Percentiles rank a stretch among this genome's conserved stretches.
These are phyloP conservation scores for Apomyelois bistriatella DNA, from an alignment of 2,888 invertebrate species.

Conservation along the genomic window DNA sequence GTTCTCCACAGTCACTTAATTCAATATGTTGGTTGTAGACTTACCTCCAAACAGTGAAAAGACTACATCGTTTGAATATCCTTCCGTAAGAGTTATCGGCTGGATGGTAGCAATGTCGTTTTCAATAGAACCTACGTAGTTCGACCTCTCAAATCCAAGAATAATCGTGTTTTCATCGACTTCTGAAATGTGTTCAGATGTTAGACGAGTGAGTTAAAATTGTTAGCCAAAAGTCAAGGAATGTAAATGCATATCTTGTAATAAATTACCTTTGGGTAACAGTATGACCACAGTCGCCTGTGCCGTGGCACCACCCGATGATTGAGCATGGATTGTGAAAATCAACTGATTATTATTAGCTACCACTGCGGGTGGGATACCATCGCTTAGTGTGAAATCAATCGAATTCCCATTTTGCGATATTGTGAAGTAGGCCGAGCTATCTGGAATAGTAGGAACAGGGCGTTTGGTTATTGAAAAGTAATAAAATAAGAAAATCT, in stretches of 20 bases:
- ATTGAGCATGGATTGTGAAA: background rate
- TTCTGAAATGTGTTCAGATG: background rate
- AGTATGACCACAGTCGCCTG: background rate
- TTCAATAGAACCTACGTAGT: slow-evolving; percentile 25
- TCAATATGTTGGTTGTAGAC: background rate
- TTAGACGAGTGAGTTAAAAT: no score
- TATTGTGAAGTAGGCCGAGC: background rate
- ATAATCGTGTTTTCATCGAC: background rate
- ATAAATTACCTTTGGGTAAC: background rate
- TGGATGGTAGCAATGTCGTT: background rate
- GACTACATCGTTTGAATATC: slow-evolving; percentile 17
- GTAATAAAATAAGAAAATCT: no score
- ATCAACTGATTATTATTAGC: background rate
- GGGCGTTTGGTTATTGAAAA: no score
- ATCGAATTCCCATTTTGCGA: background rate
- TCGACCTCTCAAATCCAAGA: slow-evolving; percentile 29
- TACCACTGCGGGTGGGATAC: background rate
- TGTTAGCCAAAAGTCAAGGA: background rate
- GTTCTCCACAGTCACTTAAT: no score
- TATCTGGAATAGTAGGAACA: background rate
- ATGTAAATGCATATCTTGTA: background rate
- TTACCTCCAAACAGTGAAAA: slow-evolving; percentile 19
- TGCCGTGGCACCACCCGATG: background rate
- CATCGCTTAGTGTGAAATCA: background rate
- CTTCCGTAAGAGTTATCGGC: background rate